Evolutionary conservation across 2,888 invertebrate species (phyloP).

Genomic region (Resseliella maxima): DNA sequence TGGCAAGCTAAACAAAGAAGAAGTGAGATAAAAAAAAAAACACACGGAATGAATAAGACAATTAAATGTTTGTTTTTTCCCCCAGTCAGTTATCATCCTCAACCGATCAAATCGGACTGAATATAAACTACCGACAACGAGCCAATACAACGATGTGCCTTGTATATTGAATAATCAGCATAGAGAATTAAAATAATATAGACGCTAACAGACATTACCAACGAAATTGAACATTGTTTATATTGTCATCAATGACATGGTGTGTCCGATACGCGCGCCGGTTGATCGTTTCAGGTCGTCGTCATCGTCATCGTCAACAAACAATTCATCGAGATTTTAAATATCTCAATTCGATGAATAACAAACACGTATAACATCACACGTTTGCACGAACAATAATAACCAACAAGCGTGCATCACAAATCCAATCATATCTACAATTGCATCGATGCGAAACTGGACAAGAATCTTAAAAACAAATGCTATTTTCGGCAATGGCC

Average conservation of each 20-base stretch:
- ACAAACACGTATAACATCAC: background rate
- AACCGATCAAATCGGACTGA: slow-evolving; percentile 46
- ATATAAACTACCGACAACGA: slow-evolving; percentile 32
- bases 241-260: slow-evolving; percentile 20
- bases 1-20: slow-evolving; percentile 12
- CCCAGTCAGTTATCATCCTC: background rate
- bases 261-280: background rate
- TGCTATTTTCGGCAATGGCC: background rate
- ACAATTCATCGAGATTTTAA: slow-evolving; percentile 16
- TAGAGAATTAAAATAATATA: slow-evolving; percentile 8
- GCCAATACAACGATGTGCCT: background rate
- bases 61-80: background rate
- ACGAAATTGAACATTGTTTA: slow-evolving; percentile 20
- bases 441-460: background rate
- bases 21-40: background rate
- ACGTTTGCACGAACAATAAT: background rate
- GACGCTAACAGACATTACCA: background rate
- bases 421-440: slow-evolving; percentile 9
- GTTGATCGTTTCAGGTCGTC: background rate
- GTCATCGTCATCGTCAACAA: background rate
- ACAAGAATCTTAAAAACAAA: background rate
- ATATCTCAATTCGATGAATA: slow-evolving; percentile 10
- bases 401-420: background rate
- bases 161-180: slow-evolving; percentile 22
- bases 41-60: background rate